phyloP scores from a whole-genome alignment of 1,140 invertebrate genomes.

The Magallana ariakensis region DNA sequence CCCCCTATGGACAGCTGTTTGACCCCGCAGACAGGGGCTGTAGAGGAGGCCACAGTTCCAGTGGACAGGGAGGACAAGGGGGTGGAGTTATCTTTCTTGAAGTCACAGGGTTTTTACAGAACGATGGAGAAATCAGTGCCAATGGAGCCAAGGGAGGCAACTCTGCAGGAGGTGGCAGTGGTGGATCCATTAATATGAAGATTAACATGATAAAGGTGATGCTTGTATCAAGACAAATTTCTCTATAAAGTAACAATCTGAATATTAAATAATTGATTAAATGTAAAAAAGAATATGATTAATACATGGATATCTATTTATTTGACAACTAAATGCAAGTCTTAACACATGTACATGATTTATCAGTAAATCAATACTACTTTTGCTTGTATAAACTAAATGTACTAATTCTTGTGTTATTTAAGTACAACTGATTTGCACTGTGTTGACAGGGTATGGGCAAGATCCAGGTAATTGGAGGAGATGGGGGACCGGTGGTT shows the following conservation, averaged over 20 bases:
- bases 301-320: no score
- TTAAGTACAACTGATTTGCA: no score
- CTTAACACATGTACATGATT: no score
- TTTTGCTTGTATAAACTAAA: neutral
- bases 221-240: neutral
- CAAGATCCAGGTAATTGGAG: constrained; percentile 67
- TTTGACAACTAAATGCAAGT: neutral
- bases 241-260: neutral
- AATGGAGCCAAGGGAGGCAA: constrained; percentile 62
- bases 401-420: no score
- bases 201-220: constrained; percentile 66
- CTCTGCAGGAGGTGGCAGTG: constrained; percentile 69
- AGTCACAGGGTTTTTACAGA: constrained; percentile 63
- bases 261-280: no score
- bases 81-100: constrained; percentile 64
- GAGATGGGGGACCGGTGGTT: constrained; percentile 57
- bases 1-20: constrained; percentile 64
- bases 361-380: no score
- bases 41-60: constrained; percentile 51
- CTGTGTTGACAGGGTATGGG: constrained; percentile 66
- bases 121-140: constrained; percentile 67
- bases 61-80: constrained; percentile 59
- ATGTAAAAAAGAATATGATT: no score
- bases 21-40: constrained; percentile 66
- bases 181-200: constrained; percentile 67